Evolutionary conservation across 2,113 vertebrate genomes (phyloP), one percentile per base, ranked within the genome.

Genomic region (Rhadina sibilatrix): DNA sequence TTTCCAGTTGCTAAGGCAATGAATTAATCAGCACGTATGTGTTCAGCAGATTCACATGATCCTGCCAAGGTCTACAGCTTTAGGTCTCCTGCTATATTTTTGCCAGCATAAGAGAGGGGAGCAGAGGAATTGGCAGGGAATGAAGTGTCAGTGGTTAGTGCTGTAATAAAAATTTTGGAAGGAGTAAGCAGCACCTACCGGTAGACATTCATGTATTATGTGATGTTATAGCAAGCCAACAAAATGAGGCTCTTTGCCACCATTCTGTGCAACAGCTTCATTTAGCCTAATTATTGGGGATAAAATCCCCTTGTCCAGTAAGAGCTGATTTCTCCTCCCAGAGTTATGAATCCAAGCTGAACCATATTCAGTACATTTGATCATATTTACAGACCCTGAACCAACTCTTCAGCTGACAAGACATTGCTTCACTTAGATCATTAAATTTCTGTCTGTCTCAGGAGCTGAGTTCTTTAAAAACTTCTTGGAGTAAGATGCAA

Each of bases 131-230:
- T 95, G 96, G 90, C 93, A 89, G 76, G 76, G 90, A 97, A 49
- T 3, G 10, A 94, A 90, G 91, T 82, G 89, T 96, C 94, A 93
- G 60, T 91, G 90, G 96, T 94, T 82, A 90, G 81, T 78, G 90
- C 65, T 96, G 77, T 90, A 95, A 97, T 95, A 93, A 93, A 92
- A 95, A 69, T 90, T 95, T 96, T 90, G 95, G 94, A 94, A 96
- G 61, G 88, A 85, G 64, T 82, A 89, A 94, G 87, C 96, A 96
- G 89, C 75, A 89, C 77, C 87, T 97, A 96, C 93, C 30, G 12
- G 63, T 54, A 93, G 81, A 75, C 31, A 14, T 71, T 94, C 37
- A 12, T 40, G 65, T 89, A 84, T 89, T 83, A 89, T 66, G 77
- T 66, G 89, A 52, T 54, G 46, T 64, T 83, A 49, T 15, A 88